Evolutionary conservation across 2,888 invertebrate genomes (phyloP), one percentile per base, ranked within the genome.

Genomic region (Euplagia quadripunctaria): DNA sequence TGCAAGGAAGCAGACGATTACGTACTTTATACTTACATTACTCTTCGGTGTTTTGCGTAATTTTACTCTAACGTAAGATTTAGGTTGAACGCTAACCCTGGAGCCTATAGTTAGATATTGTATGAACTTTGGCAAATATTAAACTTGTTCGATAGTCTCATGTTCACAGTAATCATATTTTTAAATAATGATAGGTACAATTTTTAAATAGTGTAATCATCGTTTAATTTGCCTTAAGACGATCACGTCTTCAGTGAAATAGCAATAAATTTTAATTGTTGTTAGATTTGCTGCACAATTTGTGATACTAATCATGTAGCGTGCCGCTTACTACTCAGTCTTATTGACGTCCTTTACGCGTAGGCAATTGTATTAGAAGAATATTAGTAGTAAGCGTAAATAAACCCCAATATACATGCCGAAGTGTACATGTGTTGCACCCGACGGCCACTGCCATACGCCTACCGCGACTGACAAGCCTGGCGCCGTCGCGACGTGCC

Each of bases 301-400:
- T 94, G 94, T 95, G 94, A 94, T 95, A 95, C 87, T 90, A 92
- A 91, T 92, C 90, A 87, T 89, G 91, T 92, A 92, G 93, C 89
- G 92, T 92, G 90, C 90, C 91, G 94, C 94, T 95, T 94, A 90
- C 90, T 91, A 92, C 90, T 93, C 92, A 87, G 92, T 93, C 91
- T 91, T 91, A 87, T 94, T 93, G 92, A 94, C 95, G 93, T 93
- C 93, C 92, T 94, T 89, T 92, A 91, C 90, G 89, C 90, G 92
- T 95, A 95, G 95, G 90, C 88, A 94, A 94, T 92, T 95, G 92
- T 95, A 94, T 91, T 95, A 95, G 95, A 90, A 86, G 88, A 94
- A 93, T 94, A 88, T 92, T 94, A 93, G 88, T 88, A 85, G 85
- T 94, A 94, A 93, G 93, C 87, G 87, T 94, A 90, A n/a, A 90